Conservation (phyloP, 2,113 vertebrate species). For the Symphodus melops region DNA sequence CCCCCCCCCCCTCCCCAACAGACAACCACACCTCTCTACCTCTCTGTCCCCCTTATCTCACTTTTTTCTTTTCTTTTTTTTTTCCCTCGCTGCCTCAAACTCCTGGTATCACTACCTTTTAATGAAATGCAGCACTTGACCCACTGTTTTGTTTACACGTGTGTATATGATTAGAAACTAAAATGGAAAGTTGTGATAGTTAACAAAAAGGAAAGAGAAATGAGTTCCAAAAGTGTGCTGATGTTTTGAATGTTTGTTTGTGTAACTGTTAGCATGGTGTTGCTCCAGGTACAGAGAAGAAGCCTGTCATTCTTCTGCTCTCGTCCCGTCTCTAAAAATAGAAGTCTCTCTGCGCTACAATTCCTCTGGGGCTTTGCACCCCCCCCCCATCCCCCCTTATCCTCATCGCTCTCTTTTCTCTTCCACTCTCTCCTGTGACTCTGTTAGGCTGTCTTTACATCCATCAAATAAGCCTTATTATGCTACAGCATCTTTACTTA, state of each 20-base stretch:
- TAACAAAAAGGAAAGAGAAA: slow-evolving; percentile 2
- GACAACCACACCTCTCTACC: slow-evolving; percentile 17
- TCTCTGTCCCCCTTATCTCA: background rate
- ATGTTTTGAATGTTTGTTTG: slow-evolving; percentile 60
- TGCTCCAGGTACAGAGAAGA: slow-evolving; percentile 62
- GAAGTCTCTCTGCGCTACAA: slow-evolving; percentile 60
- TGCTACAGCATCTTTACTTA: slow-evolving; percentile 41
- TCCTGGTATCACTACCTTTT: background rate
- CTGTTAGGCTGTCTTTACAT: slow-evolving; percentile 48
- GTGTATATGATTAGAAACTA: background rate
- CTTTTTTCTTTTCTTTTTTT: background rate
- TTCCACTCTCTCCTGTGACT: slow-evolving; percentile 23
- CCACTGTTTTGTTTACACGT: background rate
- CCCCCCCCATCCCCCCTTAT: slow-evolving; percentile 23
- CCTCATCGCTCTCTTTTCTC: slow-evolving; percentile 25
- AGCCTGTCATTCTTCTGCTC: slow-evolving; percentile 70
- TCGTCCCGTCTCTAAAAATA: slow-evolving; percentile 78
- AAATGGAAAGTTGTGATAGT: background rate
- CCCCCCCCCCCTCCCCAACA: background rate
- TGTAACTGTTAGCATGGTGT: slow-evolving; percentile 40
- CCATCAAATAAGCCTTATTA: slow-evolving; percentile 51
- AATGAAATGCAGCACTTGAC: slow-evolving; percentile 6
- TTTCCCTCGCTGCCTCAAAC: slow-evolving; percentile 1
- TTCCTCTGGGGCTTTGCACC: slow-evolving; percentile 67
- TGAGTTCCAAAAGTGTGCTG: slow-evolving; percentile 38